phyloP scores from a whole-genome alignment of 2,888 invertebrate species.

The Abrostola tripartita region DNA sequence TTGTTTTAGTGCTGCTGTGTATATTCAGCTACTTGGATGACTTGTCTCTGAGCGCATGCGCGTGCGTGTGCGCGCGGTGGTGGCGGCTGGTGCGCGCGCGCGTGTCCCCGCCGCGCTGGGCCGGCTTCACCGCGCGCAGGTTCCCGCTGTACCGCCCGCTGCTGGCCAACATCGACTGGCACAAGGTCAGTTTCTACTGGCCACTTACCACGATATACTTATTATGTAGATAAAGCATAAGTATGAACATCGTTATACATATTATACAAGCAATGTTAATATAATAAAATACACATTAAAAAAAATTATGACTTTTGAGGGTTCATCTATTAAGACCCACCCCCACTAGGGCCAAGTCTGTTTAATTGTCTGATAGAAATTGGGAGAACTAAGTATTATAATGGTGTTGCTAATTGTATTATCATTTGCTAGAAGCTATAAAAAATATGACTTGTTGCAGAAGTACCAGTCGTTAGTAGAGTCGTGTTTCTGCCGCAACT shows the following conservation, averaged over 20 bases:
- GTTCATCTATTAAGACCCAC: no score
- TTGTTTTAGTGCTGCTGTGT: constrained; percentile 91
- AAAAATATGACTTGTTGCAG: constrained; percentile 72
- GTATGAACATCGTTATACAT: no score
- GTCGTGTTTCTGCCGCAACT: constrained; percentile 95
- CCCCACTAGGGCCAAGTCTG: no score
- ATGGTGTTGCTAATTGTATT: no score
- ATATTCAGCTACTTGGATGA: constrained; percentile 97
- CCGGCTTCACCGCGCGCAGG: constrained; percentile 91
- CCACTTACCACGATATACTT: no score
- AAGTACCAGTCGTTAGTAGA: constrained; percentile 91
- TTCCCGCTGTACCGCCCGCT: constrained; percentile 96
- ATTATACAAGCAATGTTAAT: no score
- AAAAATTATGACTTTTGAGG: no score
- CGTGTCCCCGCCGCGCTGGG: constrained; percentile 94
- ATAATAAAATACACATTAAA: no score
- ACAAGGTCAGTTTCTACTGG: constrained; percentile 85
- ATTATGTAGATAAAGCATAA: no score
- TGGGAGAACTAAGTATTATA: no score
- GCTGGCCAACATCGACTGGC: constrained; percentile 92
- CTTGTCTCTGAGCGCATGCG: constrained; percentile 96
- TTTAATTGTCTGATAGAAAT: no score
- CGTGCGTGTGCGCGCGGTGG: constrained; percentile 96
- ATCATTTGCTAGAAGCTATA: no score
- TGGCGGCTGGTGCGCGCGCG: constrained; percentile 93